Base-by-base conservation (phyloP, 2,888 invertebrate species). In the Fabriciana adippe region DNA sequence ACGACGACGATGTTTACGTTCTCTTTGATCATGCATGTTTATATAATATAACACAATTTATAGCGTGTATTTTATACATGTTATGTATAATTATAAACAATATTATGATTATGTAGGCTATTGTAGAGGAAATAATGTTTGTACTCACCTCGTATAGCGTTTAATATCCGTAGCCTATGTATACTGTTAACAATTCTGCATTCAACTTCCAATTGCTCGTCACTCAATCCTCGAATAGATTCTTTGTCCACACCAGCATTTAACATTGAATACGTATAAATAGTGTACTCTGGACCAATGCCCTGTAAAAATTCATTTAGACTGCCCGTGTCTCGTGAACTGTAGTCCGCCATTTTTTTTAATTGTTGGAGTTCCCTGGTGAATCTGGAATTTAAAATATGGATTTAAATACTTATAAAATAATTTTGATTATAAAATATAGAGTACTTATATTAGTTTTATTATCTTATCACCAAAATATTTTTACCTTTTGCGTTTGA, bases 271-370 rank as follows among this genome's bases (percentile, higher is more conserved):
- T 99, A 99, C 0, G 99, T 99, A 89, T 99, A 99, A 75, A 97
- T 98, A 64, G 97, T 96, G 85, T 98, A 98, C 84, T 98, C 98
- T 3, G 96, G 94, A 1, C 97, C 97, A 69, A 99, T 95, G 55
- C 94, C 94, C 81, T 95, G 96, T 54, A 99, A 92, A 84, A 98
- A 97, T 70, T 95, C 95, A 81, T 97, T 97, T 74, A 99, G 94
- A 84, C 97, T 97, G n/a, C 97, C 96, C 6, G 96, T 95, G 85
- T 99, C 99, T 79, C 97, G 95, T 64, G 98, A 98, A 73, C 97
- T 97, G 86, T 99, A 99, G 85, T 99, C 99, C 15, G 99, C 97
- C 95, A 98, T 97, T 85, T 97, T 97, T 88, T 99, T 99, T 73
- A 99, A 92, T 85, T 96, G 97, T 83, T 97, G 96, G 73, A 99